These are phyloP conservation scores for Lochmaea crataegi DNA, from an alignment of 2,888 invertebrate genomes.

Conservation along the genomic window DNA sequence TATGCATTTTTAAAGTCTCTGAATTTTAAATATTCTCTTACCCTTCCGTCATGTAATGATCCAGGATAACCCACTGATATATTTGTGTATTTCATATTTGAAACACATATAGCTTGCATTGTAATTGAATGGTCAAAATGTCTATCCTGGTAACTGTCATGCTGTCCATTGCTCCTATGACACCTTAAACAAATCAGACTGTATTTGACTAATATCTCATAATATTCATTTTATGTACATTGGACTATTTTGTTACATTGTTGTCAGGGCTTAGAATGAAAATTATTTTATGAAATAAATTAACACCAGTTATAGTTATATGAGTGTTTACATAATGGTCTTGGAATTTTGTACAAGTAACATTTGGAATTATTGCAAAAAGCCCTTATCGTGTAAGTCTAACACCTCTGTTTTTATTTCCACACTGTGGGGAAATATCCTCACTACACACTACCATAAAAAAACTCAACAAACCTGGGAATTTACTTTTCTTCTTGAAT, in stretches of 20 bases:
- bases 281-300: too few relatives aligned
- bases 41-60: constrained; percentile 34
- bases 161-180: constrained; percentile 32
- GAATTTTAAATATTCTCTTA: constrained; percentile 19
- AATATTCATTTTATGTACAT: neutral
- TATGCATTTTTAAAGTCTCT: constrained; percentile 5
- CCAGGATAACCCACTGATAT: constrained; percentile 30
- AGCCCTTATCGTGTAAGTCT: neutral
- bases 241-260: neutral
- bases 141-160: constrained; percentile 33
- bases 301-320: constrained; percentile 11
- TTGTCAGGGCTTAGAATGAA: too few relatives aligned
- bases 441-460: too few relatives aligned
- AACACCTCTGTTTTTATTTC: neutral
- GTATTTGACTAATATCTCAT: neutral
- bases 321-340: constrained; percentile 5
- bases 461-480: too few relatives aligned
- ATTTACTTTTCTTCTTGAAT: too few relatives aligned
- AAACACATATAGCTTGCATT: constrained; percentile 18
- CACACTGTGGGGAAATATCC: too few relatives aligned
- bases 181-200: constrained; percentile 21
- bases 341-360: constrained; percentile 7
- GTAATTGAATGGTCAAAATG: constrained; percentile 28
- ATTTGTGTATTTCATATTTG: constrained; percentile 25
- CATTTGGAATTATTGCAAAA: neutral